A percentile compares a stretch with the other conserved stretches of the same genome.
phyloP scores from a whole-genome alignment of 53 echinoderm and acorn worm species.

The Paracentrotus lividus region DNA sequence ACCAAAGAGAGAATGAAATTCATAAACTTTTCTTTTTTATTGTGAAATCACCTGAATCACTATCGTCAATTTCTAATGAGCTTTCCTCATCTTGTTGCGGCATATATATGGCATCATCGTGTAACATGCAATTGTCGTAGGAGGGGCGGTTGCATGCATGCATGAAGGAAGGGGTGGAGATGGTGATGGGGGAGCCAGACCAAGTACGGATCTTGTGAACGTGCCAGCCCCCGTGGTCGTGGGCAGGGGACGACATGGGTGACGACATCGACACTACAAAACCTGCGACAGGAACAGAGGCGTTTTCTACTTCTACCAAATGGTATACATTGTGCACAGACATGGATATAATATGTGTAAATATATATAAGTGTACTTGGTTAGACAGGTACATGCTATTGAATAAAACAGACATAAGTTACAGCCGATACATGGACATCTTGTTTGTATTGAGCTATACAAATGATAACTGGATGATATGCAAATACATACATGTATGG shows the following conservation, averaged over 20 bases:
- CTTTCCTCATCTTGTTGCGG: background rate
- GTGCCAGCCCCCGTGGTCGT: slow-evolving; percentile 55
- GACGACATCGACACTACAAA: slow-evolving; percentile 46
- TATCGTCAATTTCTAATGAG: slow-evolving; percentile 38
- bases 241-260: slow-evolving; percentile 6
- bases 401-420: background rate
- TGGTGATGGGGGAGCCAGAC: slow-evolving; percentile 69
- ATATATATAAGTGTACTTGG: background rate
- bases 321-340: slow-evolving; percentile 9
- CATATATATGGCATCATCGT: slow-evolving; percentile 10
- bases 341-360: background rate
- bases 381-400: background rate
- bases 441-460: background rate
- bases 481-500: background rate
- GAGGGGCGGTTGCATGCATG: slow-evolving; percentile 60
- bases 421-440: background rate
- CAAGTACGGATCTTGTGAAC: slow-evolving; percentile 61
- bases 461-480: background rate
- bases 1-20: background rate
- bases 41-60: slow-evolving; percentile 59
- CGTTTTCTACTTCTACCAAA: slow-evolving; percentile 37
- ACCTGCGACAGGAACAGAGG: slow-evolving; percentile 56
- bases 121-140: slow-evolving; percentile 58
- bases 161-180: slow-evolving; percentile 63
- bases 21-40: background rate